Base-by-base conservation (phyloP, 1,140 invertebrate genomes). In the Watersipora subatra region DNA sequence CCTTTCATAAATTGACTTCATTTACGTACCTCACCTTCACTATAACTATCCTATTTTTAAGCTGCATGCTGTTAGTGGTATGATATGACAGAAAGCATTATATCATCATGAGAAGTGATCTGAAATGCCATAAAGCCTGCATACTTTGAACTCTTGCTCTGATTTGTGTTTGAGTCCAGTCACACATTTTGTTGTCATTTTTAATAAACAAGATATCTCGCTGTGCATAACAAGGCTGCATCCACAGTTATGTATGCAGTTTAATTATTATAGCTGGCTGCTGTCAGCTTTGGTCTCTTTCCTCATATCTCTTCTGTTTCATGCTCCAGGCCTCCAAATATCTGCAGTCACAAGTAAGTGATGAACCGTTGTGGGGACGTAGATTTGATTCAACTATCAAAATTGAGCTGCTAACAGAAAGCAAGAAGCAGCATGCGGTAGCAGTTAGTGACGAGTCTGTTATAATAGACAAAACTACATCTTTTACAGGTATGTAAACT, bases 311-410 rank as follows among this genome's bases (percentile, higher is more conserved):
- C 7, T 46, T 12, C n/a, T 46, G 7, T 12, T n/a, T n/a, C n/a
- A n/a, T 46, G n/a, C n/a, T n/a, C 7, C 34, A 46, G 34, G 34
- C 88, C 19, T 88, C 88, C 1, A 84, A 86, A 70, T 87, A 86
- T 77, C 81, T 92, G 22, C 86, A 90, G 70, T 83, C 86, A 66
- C 91, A 93, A 80, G 84, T 93, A 71, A 80, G 87, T 17, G 87
- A 86, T 0, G 88, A 87, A 72, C 91, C 91, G 0, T 73, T 93
- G 1, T 93, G 91, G 91, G 74, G 89, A 15, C 83, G 90, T 67
- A 85, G 89, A 63, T 81, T 85, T 2, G 67, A 71, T 22, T 56
- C 61, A 28, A 64, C 30, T 19, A 55, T 62, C 2, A 30, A 65
- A 20, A 65, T 70, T 62, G 62, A 69, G 26, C 57, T 74, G 7